These are phyloP conservation scores for Matsumyia berberina DNA, from an alignment of 2,888 invertebrate genomes.

Conservation along the genomic window DNA sequence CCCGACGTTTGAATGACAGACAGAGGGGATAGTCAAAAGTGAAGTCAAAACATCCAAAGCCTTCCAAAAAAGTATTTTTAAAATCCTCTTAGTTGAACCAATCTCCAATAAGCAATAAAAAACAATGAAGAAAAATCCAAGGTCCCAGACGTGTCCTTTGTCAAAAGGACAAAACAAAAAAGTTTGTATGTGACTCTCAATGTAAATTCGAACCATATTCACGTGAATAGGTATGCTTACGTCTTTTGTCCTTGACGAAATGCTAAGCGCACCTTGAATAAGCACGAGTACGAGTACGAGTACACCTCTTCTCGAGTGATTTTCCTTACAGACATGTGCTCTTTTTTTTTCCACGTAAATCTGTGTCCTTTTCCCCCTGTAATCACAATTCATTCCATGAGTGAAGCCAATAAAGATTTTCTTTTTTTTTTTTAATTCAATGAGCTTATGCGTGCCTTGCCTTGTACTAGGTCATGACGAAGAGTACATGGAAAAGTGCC, in stretches of 20 bases:
- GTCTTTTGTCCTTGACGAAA: not conserved
- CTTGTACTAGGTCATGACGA: slow-evolving; percentile 38
- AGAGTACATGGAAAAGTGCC: not conserved
- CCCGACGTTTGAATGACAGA: too few relatives aligned
- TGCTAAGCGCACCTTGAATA: not conserved
- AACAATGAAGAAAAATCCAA: too few relatives aligned
- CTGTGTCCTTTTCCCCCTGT: not conserved
- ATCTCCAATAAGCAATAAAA: too few relatives aligned
- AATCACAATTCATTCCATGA: slow-evolving; percentile 25
- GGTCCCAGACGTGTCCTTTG: too few relatives aligned
- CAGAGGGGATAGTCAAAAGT: too few relatives aligned
- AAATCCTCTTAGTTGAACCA: too few relatives aligned
- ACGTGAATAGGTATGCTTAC: not conserved
- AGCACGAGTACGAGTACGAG: too few relatives aligned
- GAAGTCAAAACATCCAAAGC: too few relatives aligned
- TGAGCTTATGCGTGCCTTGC: slow-evolving; percentile 33
- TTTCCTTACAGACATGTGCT: not conserved
- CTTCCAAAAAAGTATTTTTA: too few relatives aligned
- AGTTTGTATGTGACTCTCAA: not conserved
- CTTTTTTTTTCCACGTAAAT: slow-evolving; percentile 3
- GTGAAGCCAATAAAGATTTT: slow-evolving; percentile 44
- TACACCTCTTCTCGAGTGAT: not conserved
- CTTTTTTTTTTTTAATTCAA: slow-evolving; percentile 18
- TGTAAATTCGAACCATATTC: not conserved
- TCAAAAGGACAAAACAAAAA: too few relatives aligned